Evolutionary conservation across 2,797 vertebrate species (phyloP), one percentile per base, ranked within the genome.

Genomic region (Neostethus bicornis): DNA sequence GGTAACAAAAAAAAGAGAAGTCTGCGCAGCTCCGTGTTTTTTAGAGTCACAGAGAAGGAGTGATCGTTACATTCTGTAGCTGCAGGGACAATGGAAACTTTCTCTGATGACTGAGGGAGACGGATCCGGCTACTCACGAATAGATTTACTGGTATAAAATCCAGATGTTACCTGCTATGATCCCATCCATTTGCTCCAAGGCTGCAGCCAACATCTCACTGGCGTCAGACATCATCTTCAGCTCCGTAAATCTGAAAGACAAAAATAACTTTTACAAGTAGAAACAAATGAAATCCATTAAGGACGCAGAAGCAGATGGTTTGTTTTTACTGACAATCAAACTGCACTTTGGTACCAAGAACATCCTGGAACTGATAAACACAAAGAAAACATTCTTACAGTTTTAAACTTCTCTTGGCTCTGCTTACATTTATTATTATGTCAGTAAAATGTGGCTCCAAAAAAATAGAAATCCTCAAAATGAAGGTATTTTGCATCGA

Each of bases 161-260:
- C 54, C 16, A 49, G 6, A n/a, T 70, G 68, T 81, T 90, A 97
- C 96, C 96, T 94, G 96, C 96, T 77, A 98, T 98, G 69, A 98
- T 97, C 14, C 96, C 96, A 48, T 98, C 96, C 97, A 98, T 99
- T 90, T 98, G 96, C 89, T 99, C 97, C 92, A 98, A 65, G 38
- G 96, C 97, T 0, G 96, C 96, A 7, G 96, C 97, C 84, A 99
- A 89, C 97, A 99, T 99, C 51, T 99, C 97, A 62, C 96, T 98
- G 79, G 96, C 97, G 32, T 99, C 96, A 23, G 92, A 94, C 95
- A 97, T 99, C 95, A 96, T 98, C 68, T 80, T 94, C 34, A 14
- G 25, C 50, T 79, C 58, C 37, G 35, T 54, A 54, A 71, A 76
- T 79, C 90, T 91, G 78, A 53, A 63, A 77, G 44, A 71, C 47